These are phyloP conservation scores for Rhabditoides inermis DNA, from an alignment of 2,888 invertebrate species.

Conservation along the genomic window DNA sequence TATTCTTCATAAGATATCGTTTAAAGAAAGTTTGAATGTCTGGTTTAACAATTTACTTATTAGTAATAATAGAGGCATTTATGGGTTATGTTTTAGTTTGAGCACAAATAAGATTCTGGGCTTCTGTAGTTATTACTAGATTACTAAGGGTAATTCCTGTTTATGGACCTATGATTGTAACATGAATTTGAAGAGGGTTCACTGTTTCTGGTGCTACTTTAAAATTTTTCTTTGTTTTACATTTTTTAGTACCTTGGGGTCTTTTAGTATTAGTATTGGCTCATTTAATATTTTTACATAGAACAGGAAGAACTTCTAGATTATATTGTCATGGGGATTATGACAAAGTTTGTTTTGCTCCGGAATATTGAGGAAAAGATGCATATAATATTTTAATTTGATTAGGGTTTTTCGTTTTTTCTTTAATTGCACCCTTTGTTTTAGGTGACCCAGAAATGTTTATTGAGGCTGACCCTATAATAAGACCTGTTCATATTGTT, in stretches of 20 bases:
- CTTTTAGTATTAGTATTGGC: slow-evolving; percentile 53
- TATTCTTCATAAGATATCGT: slow-evolving; percentile 56
- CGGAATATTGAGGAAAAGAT: slow-evolving; percentile 40
- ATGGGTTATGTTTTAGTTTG: slow-evolving; percentile 72
- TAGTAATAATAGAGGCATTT: slow-evolving; percentile 68
- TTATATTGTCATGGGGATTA: slow-evolving; percentile 40
- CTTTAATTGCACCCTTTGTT: slow-evolving; percentile 59
- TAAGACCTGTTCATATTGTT: slow-evolving; percentile 70
- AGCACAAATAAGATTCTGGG: slow-evolving; percentile 75
- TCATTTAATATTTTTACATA: slow-evolving; percentile 51
- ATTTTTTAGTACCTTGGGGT: slow-evolving; percentile 69
- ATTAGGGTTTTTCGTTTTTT: slow-evolving; percentile 59
- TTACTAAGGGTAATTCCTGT: slow-evolving; percentile 59
- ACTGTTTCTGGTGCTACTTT: slow-evolving; percentile 68
- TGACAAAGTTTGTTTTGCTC: slow-evolving; percentile 40
- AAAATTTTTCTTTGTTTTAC: slow-evolving; percentile 70
- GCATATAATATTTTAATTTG: slow-evolving; percentile 57
- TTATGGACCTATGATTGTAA: slow-evolving; percentile 34
- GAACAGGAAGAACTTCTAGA: slow-evolving; percentile 40
- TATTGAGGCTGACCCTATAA: slow-evolving; percentile 65
- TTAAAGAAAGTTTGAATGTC: slow-evolving; percentile 62
- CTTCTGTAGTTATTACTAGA: slow-evolving; percentile 72
- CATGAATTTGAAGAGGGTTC: slow-evolving; percentile 72
- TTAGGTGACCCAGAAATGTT: slow-evolving; percentile 66
- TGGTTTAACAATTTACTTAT: slow-evolving; percentile 64